Conservation (phyloP, 2,113 vertebrate genomes). For the Nothoprocta perdicaria region DNA sequence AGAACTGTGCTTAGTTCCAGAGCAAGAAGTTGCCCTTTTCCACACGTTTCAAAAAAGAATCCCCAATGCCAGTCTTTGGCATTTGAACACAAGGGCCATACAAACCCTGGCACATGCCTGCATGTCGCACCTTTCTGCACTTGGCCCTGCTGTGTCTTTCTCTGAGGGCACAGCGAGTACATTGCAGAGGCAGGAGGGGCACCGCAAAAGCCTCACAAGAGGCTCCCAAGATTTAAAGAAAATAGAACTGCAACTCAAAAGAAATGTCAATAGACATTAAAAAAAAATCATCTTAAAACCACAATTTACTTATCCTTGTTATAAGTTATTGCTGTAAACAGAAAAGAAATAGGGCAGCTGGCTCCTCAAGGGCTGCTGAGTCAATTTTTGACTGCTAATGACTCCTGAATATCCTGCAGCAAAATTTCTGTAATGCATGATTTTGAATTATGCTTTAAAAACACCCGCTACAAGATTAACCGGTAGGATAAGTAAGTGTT, state of each 20-base stretch:
- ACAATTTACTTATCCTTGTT: slow-evolving; percentile 6
- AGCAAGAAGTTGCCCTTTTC: neutral
- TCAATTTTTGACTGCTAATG: neutral
- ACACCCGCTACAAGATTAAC: slow-evolving; percentile 50
- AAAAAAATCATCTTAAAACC: neutral
- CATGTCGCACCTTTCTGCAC: rapidly evolving
- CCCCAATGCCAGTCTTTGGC: neutral
- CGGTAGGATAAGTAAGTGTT: slow-evolving; percentile 29
- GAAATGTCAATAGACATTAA: neutral
- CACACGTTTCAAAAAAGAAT: neutral
- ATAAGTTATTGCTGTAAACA: slow-evolving; percentile 46
- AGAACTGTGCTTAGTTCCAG: neutral
- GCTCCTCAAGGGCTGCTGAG: slow-evolving; percentile 28
- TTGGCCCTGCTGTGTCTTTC: rapidly evolving
- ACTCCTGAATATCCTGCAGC: slow-evolving; percentile 40
- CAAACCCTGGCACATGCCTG: neutral
- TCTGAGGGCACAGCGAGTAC: neutral
- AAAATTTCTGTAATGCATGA: slow-evolving; percentile 19
- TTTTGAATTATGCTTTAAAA: slow-evolving; percentile 50
- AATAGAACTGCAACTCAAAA: neutral
- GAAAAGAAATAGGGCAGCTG: neutral
- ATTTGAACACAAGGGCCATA: neutral
- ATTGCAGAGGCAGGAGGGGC: rapidly evolving
- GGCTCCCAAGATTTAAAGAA: neutral
- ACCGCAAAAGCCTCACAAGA: neutral